Evolutionary conservation across 1,140 invertebrate genomes (phyloP).

Genomic region (Helicoverpa zea): DNA sequence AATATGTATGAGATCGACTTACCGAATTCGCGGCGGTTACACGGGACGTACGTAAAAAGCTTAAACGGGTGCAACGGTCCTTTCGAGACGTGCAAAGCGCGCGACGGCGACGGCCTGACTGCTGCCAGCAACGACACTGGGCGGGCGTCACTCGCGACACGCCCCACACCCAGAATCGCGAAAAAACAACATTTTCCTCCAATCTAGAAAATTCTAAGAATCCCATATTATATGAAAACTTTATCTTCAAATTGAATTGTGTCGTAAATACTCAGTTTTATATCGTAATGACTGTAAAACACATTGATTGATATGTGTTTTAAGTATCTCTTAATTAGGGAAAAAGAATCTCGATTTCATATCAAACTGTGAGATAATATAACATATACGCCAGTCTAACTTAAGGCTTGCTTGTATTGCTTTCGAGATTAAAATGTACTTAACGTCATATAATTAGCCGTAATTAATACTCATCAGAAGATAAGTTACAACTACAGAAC

Average conservation of each 20-base stretch:
- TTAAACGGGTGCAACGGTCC: background rate
- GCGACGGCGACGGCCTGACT: slow-evolving; percentile 60
- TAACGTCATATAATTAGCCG: no score
- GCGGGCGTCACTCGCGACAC: slow-evolving; percentile 70
- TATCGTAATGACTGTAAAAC: background rate
- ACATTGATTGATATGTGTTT: no score
- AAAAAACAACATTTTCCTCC: slow-evolving; percentile 36
- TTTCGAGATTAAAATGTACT: no score
- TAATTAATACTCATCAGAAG: no score
- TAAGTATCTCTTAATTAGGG: no score
- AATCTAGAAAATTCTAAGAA: slow-evolving; percentile 44
- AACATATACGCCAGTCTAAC: no score
- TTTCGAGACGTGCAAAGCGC: slow-evolving; percentile 49
- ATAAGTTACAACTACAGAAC: no score
- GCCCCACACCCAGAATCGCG: slow-evolving; percentile 69
- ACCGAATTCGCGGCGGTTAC: background rate
- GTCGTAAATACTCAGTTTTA: slow-evolving; percentile 2
- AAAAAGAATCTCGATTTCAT: no score
- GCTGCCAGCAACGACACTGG: slow-evolving; percentile 62
- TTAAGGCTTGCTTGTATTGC: no score
- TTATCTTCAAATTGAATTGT: background rate
- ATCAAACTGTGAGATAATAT: no score
- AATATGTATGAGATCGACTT: slow-evolving; percentile 1
- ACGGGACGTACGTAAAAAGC: slow-evolving; percentile 21
- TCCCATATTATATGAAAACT: slow-evolving; percentile 25